Percentiles rank a stretch among this genome's conserved stretches.
Conservation (phyloP, 1,140 invertebrate species). For the Caerostris extrusa region DNA sequence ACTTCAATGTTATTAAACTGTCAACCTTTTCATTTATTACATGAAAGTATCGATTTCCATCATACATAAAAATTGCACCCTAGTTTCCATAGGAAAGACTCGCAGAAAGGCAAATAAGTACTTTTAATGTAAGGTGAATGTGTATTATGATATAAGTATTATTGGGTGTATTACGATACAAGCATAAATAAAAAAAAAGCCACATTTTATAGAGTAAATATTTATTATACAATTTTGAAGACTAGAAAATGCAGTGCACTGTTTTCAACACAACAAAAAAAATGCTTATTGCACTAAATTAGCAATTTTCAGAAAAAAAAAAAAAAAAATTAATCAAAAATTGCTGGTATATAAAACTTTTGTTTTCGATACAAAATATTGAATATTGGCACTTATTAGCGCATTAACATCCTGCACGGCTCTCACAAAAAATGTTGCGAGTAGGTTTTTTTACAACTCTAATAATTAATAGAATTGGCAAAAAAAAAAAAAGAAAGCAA, state of each 20-base stretch:
- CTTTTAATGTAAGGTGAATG: too few species aligned
- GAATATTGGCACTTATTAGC: conserved; percentile 11
- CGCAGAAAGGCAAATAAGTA: too few species aligned
- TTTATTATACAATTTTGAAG: conserved; percentile 46
- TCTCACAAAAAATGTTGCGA: conserved; percentile 1
- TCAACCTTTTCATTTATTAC: too few species aligned
- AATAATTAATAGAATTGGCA: not conserved
- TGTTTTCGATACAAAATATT: conserved; percentile 10
- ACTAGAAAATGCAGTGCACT: conserved; percentile 46
- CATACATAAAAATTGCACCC: too few species aligned
- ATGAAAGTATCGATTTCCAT: too few species aligned
- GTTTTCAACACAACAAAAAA: not conserved
- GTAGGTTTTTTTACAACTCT: conserved; percentile 26
- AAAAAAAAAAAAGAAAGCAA: conserved; percentile 23
- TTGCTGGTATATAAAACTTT: not conserved
- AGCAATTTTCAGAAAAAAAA: conserved; percentile 10
- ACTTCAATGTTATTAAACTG: too few species aligned
- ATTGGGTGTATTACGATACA: too few species aligned
- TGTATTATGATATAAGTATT: too few species aligned
- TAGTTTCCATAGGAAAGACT: too few species aligned
- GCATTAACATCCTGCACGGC: not conserved
- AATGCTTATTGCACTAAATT: conserved; percentile 42
- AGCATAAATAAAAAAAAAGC: not conserved
- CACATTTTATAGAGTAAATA: not conserved
- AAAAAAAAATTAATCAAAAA: conserved; percentile 18